These are phyloP conservation scores for Lophotriccus pileatus DNA, from an alignment of 2,797 vertebrate genomes.

Conservation along the genomic window DNA sequence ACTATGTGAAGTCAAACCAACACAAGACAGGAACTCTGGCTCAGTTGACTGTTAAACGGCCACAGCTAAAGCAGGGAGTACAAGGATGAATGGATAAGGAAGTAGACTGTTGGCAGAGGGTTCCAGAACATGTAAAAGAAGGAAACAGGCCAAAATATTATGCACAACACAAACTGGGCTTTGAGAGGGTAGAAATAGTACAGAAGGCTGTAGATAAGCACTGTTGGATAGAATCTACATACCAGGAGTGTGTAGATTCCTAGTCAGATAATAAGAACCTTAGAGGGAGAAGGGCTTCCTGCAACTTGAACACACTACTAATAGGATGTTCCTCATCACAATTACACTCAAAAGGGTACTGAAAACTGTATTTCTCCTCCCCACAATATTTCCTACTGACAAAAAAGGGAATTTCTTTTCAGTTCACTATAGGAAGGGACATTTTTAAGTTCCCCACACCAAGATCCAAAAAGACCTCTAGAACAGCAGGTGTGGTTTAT, in stretches of 20 bases:
- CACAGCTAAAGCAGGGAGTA: neutral
- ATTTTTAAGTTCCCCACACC: neutral
- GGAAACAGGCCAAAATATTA: neutral
- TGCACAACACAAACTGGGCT: neutral
- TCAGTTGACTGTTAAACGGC: neutral
- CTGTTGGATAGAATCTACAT: neutral
- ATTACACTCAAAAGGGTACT: neutral
- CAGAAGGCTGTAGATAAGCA: neutral
- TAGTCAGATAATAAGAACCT: neutral
- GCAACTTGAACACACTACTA: neutral
- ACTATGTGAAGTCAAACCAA: neutral
- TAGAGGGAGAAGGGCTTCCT: neutral
- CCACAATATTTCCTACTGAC: accelerated
- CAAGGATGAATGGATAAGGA: neutral
- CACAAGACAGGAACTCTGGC: neutral
- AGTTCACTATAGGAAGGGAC: neutral
- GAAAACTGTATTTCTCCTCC: neutral
- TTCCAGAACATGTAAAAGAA: neutral
- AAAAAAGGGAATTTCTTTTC: neutral
- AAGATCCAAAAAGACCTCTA: neutral
- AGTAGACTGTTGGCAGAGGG: neutral
- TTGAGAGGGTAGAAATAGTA: neutral
- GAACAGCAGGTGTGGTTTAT: neutral
- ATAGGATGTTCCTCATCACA: neutral
- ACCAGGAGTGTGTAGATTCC: neutral